A percentile compares a stretch with the other conserved stretches of the same genome.
These are phyloP conservation scores for Euproctis similis DNA, from an alignment of 2,888 invertebrate genomes.

Conservation along the genomic window DNA sequence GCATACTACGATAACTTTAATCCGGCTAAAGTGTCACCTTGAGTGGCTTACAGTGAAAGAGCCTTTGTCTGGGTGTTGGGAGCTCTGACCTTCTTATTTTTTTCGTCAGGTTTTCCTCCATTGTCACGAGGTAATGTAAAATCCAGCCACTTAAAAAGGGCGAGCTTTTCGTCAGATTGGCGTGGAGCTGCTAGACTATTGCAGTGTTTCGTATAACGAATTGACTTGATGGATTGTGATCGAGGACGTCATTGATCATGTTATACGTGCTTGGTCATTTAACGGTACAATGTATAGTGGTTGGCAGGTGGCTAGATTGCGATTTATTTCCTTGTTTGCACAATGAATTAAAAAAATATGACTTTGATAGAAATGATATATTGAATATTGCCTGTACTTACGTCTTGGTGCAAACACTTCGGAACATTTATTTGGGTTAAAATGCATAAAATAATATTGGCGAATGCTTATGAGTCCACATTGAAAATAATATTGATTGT, in stretches of 20 bases:
- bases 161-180: constrained; percentile 44
- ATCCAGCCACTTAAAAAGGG: constrained; percentile 50
- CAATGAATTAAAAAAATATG: constrained; percentile 1
- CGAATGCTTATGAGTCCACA: too few species aligned
- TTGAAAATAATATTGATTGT: too few species aligned
- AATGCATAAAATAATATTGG: too few species aligned
- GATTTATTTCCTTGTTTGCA: constrained; percentile 23
- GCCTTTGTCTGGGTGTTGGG: constrained; percentile 65
- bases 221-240: constrained; percentile 65
- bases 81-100: constrained; percentile 64
- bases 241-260: constrained; percentile 64
- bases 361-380: too few species aligned
- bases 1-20: constrained; percentile 72
- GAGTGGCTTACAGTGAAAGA: constrained; percentile 68
- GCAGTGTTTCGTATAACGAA: constrained; percentile 31
- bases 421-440: too few species aligned
- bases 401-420: too few species aligned
- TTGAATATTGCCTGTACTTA: too few species aligned
- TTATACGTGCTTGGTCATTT: constrained; percentile 58
- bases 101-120: constrained; percentile 57
- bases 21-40: constrained; percentile 73
- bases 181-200: constrained; percentile 45
- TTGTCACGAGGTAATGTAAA: constrained; percentile 60
- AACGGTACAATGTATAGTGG: constrained; percentile 42
- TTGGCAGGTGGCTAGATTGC: constrained; percentile 33